Evolutionary conservation across 2,888 invertebrate species (phyloP), one percentile per base, ranked within the genome.

Genomic region (Lasiommata megera): DNA sequence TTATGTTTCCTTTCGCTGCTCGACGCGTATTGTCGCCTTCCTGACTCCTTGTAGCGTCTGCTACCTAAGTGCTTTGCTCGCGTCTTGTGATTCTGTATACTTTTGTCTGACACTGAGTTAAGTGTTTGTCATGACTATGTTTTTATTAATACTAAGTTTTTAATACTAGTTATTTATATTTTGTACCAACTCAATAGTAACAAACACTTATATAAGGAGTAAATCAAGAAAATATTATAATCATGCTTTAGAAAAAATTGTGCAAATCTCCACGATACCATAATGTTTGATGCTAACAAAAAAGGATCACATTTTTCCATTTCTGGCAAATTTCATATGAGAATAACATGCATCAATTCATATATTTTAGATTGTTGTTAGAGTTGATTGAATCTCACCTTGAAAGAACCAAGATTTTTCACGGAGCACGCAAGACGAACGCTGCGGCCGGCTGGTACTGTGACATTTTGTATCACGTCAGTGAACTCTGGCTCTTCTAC

Each of bases 371-470:
- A n/a, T n/a, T n/a, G n/a, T n/a, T n/a, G n/a, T n/a, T n/a, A n/a
- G n/a, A n/a, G n/a, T n/a, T n/a, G n/a, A n/a, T 43, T 31, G 7
- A 31, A 1, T 34, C 34, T 1, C 11, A 34, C 97, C 95, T 97
- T 97, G 82, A 96, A 97, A 41, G 95, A 94, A 70, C 97, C 97
- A 61, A 97, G 93, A 86, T 97, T 96, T 85, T 96, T 97, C 71
- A 97, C 97, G 36, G 96, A 96, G 87, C 97, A 97, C 55, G 96
- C 95, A 72, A 97, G 93, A 76, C 95, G 96, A 72, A 97, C 96
- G 82, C 94, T 96, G 69, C 97, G 93, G 66, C 97, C 97, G 61
- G 97, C 96, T 61, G 97, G 95, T 66, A 97, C 96, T 54, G 97
- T 97, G 72, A 96, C 95, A 88, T 97, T 97, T 81, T 96, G 95